These are phyloP conservation scores for Hozukius guyotensis DNA, from an alignment of 2,797 vertebrate genomes.

Conservation along the genomic window DNA sequence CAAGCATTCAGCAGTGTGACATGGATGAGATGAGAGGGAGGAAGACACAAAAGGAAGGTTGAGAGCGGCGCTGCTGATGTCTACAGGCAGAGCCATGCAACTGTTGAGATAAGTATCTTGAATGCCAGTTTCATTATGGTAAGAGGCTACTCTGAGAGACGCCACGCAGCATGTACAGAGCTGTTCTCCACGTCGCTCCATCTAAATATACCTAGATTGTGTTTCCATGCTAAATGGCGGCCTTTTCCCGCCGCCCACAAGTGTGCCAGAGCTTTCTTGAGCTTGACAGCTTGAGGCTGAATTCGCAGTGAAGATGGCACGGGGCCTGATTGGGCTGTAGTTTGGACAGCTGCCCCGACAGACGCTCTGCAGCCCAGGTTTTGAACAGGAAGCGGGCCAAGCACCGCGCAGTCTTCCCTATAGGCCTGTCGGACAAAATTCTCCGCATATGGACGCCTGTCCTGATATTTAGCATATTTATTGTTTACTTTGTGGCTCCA, in stretches of 20 bases:
- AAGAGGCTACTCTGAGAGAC: constrained; percentile 34
- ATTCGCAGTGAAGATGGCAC: constrained; percentile 63
- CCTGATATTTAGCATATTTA: constrained; percentile 55
- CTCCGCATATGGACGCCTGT: constrained; percentile 40
- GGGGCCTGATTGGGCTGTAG: constrained; percentile 70
- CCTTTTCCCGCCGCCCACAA: constrained; percentile 23
- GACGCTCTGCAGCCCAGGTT: constrained; percentile 62
- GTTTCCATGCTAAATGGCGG: constrained; percentile 48
- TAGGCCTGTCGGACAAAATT: constrained; percentile 58
- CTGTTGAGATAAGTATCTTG: constrained; percentile 45
- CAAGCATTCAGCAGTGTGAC: constrained; percentile 47
- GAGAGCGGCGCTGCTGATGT: constrained; percentile 30
- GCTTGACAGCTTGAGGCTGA: constrained; percentile 65
- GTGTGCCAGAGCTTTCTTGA: constrained; percentile 56
- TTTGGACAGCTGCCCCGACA: constrained; percentile 71
- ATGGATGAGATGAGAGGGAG: constrained; percentile 30
- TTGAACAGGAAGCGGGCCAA: constrained; percentile 55
- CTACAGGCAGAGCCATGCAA: constrained; percentile 36
- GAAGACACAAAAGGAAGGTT: constrained; percentile 44
- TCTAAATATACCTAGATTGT: constrained; percentile 46
- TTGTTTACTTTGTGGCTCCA: constrained; percentile 57
- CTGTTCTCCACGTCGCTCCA: constrained; percentile 3
- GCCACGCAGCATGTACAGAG: constrained; percentile 1
- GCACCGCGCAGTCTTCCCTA: constrained; percentile 33
- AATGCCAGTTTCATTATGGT: constrained; percentile 48